A percentile compares a stretch with the other conserved stretches of the same genome.
Conservation (phyloP, 2,113 vertebrate genomes). For the Oncorhynchus clarkii region DNA sequence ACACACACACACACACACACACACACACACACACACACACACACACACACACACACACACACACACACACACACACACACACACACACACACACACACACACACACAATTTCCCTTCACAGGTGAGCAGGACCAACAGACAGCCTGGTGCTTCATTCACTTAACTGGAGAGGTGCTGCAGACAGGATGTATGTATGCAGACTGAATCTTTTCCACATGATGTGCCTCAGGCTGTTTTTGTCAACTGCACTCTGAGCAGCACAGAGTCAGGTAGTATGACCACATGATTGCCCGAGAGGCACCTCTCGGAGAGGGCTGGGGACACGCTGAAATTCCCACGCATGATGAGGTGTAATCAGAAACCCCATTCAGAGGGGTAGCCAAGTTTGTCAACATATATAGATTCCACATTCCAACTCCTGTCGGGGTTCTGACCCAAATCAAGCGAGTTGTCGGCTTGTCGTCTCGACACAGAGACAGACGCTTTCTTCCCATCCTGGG, state of each 20-base stretch:
- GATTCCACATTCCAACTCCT: slow-evolving; percentile 72
- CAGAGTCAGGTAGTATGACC: slow-evolving; percentile 79
- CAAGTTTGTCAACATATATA: slow-evolving; percentile 76
- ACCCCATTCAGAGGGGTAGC: slow-evolving; percentile 71
- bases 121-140: slow-evolving; percentile 68
- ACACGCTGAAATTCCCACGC: slow-evolving; percentile 48
- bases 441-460: not conserved
- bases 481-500: slow-evolving; percentile 54
- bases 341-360: slow-evolving; percentile 77
- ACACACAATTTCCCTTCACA: slow-evolving; percentile 50
- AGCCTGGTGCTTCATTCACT: slow-evolving; percentile 57
- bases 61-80: slow-evolving; percentile 25
- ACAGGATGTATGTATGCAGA: slow-evolving; percentile 48
- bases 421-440: slow-evolving; percentile 69
- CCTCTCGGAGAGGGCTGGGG: slow-evolving; percentile 45
- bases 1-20: slow-evolving; percentile 32
- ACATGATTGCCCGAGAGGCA: slow-evolving; percentile 76
- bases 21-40: slow-evolving; percentile 40
- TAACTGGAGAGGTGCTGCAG: slow-evolving; percentile 43
- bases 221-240: slow-evolving; percentile 78
- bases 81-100: slow-evolving; percentile 11
- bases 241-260: slow-evolving; percentile 75
- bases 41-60: slow-evolving; percentile 40
- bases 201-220: slow-evolving; percentile 79
- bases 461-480: slow-evolving; percentile 1